A percentile compares a stretch with the other conserved stretches of the same genome.
phyloP scores from a whole-genome alignment of 2,888 invertebrate genomes.

The Plagodis pulveraria region DNA sequence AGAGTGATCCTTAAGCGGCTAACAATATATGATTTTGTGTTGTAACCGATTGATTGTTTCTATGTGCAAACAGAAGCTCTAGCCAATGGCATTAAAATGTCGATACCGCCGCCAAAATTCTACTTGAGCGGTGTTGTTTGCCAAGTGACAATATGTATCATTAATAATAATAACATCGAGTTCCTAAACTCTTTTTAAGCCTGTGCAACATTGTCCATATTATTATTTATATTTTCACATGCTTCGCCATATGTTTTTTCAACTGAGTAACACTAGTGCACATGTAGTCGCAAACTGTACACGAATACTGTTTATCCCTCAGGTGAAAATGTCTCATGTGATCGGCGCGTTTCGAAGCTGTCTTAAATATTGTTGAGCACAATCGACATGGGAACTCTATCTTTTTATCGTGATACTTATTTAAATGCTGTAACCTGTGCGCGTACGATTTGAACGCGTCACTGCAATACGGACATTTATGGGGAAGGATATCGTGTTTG shows the following conservation, averaged over 20 bases:
- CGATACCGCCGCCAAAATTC: too few relatives aligned
- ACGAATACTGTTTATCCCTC: constrained; percentile 18
- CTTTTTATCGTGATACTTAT: constrained; percentile 58
- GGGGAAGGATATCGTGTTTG: constrained; percentile 53
- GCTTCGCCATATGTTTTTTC: constrained; percentile 66
- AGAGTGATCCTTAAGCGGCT: too few relatives aligned
- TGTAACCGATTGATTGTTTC: too few relatives aligned
- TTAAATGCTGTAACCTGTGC: constrained; percentile 62
- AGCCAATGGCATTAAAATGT: too few relatives aligned
- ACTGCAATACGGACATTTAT: constrained; percentile 56
- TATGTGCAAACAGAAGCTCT: too few relatives aligned
- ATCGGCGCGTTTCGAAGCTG: constrained; percentile 58
- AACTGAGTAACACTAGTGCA: constrained; percentile 42
- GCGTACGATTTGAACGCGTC: constrained; percentile 66
- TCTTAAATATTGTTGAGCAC: constrained; percentile 66
- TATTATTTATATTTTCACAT: constrained; percentile 51
- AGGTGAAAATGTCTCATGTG: constrained; percentile 62
- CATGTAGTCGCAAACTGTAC: constrained; percentile 14
- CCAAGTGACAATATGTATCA: too few relatives aligned
- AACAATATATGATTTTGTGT: too few relatives aligned
- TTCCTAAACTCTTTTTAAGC: too few relatives aligned
- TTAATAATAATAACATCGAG: too few relatives aligned
- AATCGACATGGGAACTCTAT: constrained; percentile 69
- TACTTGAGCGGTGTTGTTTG: too few relatives aligned
- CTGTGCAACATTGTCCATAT: neutral